phyloP scores from a whole-genome alignment of 2,797 vertebrate genomes.

The Epinephelus malabaricus region DNA sequence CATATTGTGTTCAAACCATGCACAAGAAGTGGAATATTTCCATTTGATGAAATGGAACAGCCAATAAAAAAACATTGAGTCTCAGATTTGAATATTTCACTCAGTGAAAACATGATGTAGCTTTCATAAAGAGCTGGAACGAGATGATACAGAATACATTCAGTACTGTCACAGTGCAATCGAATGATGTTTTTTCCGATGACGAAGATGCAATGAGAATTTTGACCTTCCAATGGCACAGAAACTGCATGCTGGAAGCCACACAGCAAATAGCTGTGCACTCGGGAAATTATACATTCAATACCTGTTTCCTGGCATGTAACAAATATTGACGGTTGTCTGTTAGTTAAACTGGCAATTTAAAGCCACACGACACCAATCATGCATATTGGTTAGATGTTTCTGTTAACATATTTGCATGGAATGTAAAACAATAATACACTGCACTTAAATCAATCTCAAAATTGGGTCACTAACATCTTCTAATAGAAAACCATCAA shows the following conservation, averaged over 20 bases:
- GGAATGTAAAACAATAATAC: neutral
- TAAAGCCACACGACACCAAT: neutral
- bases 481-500: neutral
- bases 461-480: neutral
- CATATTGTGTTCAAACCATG: too few species aligned
- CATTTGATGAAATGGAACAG: too few species aligned
- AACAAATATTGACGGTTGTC: neutral
- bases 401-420: neutral
- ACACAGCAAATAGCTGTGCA: neutral
- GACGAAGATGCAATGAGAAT: neutral
- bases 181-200: neutral
- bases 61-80: too few species aligned
- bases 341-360: neutral
- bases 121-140: neutral
- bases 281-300: neutral
- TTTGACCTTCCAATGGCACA: neutral
- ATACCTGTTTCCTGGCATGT: neutral
- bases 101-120: too few species aligned
- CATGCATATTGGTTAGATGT: neutral
- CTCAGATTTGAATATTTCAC: too few species aligned
- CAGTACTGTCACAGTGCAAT: neutral
- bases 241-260: neutral
- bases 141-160: slow-evolving; percentile 10
- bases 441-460: neutral
- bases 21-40: too few species aligned